Evolutionary conservation across 2,888 invertebrate species (phyloP).

Genomic region (Ormyrus labotus): DNA sequence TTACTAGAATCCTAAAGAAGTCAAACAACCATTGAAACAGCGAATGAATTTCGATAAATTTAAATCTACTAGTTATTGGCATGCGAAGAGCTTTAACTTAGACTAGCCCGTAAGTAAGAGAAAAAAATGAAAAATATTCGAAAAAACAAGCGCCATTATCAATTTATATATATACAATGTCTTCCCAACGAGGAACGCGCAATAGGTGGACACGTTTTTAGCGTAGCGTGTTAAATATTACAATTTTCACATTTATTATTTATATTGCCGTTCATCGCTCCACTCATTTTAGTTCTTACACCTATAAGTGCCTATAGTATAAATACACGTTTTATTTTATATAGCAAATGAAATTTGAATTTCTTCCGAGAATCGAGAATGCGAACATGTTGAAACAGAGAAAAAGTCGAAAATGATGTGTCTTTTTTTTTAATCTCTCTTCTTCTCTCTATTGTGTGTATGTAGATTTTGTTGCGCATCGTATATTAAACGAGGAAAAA

Average conservation of each 20-base stretch:
- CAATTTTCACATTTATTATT: conserved; percentile 27
- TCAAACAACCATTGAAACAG: not conserved
- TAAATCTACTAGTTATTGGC: not conserved
- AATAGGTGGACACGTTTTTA: conserved; percentile 49
- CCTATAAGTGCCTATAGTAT: not conserved
- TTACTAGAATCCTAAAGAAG: not conserved
- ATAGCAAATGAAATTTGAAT: not conserved
- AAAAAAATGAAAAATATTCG: not conserved
- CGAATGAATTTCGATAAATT: not conserved
- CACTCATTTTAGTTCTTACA: conserved; percentile 16
- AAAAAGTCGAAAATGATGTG: conserved; percentile 28
- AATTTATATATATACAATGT: not conserved
- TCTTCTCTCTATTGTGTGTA: conserved; percentile 23
- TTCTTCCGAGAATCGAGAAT: conserved; percentile 6
- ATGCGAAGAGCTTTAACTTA: not conserved
- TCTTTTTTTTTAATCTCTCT: not conserved
- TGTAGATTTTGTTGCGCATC: conserved; percentile 30
- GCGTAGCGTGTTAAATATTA: conserved; percentile 17
- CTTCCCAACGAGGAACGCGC: conserved; percentile 10
- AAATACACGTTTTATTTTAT: not conserved
- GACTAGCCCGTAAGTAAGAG: not conserved
- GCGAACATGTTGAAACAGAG: conserved; percentile 1
- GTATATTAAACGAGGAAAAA: not conserved
- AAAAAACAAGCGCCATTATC: no score
- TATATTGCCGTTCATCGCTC: conserved; percentile 22